Percentiles rank a stretch among this genome's conserved stretches.
Evolutionary conservation across 2,888 invertebrate genomes (phyloP).

Genomic region (Erebia ligea): DNA sequence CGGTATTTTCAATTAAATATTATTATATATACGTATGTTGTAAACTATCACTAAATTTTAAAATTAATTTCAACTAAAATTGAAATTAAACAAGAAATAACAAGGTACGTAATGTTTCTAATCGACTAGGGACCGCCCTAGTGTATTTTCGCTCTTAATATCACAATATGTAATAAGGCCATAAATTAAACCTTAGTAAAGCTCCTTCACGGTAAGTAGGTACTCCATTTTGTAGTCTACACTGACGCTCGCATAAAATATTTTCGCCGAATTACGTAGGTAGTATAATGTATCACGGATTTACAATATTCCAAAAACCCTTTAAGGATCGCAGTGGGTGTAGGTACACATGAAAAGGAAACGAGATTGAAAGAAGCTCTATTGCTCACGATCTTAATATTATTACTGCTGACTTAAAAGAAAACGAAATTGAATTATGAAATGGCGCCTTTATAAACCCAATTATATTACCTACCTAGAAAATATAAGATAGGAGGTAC

Average conservation of each 20-base stretch:
- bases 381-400: conserved; percentile 27
- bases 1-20: too few relatives aligned
- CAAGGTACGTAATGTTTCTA: too few relatives aligned
- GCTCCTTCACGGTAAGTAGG: too few relatives aligned
- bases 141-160: too few relatives aligned
- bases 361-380: conserved; percentile 31
- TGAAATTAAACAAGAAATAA: too few relatives aligned
- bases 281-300: conserved; percentile 6
- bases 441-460: conserved; percentile 19
- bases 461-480: conserved; percentile 16
- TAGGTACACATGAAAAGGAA: conserved; percentile 25
- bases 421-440: conserved; percentile 29
- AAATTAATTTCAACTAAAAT: too few relatives aligned
- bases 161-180: too few relatives aligned
- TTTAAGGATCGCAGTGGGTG: conserved; percentile 22
- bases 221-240: too few relatives aligned
- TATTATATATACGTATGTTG: too few relatives aligned
- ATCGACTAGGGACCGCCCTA: too few relatives aligned
- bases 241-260: not conserved
- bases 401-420: conserved; percentile 29
- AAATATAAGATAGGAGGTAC: not conserved
- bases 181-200: too few relatives aligned
- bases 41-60: too few relatives aligned
- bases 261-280: conserved; percentile 13
- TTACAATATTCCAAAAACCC: conserved; percentile 11